A percentile compares a stretch with the other conserved stretches of the same genome.
phyloP scores from a whole-genome alignment of 1,140 invertebrate genomes.

The Drosophila carrolli region DNA sequence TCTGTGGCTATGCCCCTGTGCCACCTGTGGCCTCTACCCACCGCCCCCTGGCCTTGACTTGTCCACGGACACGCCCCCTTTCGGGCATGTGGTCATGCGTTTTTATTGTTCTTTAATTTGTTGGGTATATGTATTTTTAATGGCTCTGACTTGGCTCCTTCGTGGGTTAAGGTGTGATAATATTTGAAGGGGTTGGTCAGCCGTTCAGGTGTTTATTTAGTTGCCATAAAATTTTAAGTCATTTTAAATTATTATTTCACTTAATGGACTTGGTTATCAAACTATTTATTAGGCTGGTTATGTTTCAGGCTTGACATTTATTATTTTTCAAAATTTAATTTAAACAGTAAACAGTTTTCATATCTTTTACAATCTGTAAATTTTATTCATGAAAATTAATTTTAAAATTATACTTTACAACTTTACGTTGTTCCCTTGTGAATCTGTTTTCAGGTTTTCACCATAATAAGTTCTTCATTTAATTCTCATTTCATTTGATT shows the following conservation, averaged over 20 bases:
- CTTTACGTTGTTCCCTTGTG: background rate
- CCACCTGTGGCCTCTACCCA: slow-evolving; percentile 37
- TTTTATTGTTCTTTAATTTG: slow-evolving; percentile 51
- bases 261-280: background rate
- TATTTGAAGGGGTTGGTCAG: slow-evolving; percentile 29
- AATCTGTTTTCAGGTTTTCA: slow-evolving; percentile 5
- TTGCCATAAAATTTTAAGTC: slow-evolving; percentile 1
- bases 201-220: slow-evolving; percentile 18
- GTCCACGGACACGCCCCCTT: slow-evolving; percentile 25
- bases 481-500: slow-evolving; percentile 30
- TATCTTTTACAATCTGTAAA: too few relatives aligned
- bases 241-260: background rate
- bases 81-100: slow-evolving; percentile 27
- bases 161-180: slow-evolving; percentile 28
- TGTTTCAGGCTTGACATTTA: background rate
- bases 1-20: slow-evolving; percentile 29
- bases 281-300: background rate
- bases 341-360: too few relatives aligned
- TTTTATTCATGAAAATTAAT: too few relatives aligned
- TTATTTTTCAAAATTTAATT: too few relatives aligned
- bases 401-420: background rate
- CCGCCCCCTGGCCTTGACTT: slow-evolving; percentile 18
- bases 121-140: slow-evolving; percentile 39
- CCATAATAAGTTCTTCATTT: background rate
- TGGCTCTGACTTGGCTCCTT: slow-evolving; percentile 16